These are phyloP conservation scores for Catharus fuscescens DNA, from an alignment of 2,113 vertebrate species.

Conservation along the genomic window DNA sequence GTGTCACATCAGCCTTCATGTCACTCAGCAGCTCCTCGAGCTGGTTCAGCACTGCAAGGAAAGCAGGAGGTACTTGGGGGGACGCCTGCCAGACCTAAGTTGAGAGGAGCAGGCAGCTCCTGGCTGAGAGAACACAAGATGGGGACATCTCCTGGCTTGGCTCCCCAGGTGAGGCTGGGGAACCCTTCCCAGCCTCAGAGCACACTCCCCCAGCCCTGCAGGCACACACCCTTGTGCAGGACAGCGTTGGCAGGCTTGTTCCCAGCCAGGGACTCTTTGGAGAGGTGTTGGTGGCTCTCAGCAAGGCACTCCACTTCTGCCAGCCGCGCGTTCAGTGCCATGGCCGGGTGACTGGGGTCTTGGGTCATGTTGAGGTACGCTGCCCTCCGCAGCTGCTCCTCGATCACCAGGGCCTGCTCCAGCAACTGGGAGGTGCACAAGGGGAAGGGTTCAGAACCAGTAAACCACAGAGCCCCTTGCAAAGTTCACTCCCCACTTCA, in stretches of 20 bases:
- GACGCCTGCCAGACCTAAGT: neutral
- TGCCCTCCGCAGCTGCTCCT: slow-evolving; percentile 93
- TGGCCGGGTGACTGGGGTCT: slow-evolving; percentile 93
- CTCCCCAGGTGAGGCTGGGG: neutral
- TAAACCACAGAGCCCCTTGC: rapidly evolving
- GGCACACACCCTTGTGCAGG: slow-evolving; percentile 90
- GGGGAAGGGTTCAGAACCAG: neutral
- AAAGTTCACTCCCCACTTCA: rapidly evolving
- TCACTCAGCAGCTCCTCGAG: slow-evolving; percentile 96
- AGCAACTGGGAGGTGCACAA: slow-evolving; percentile 77
- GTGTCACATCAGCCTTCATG: slow-evolving; percentile 97
- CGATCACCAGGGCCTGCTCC: slow-evolving; percentile 97
- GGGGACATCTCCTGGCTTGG: rapidly evolving
- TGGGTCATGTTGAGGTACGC: slow-evolving; percentile 99
- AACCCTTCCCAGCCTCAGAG: neutral
- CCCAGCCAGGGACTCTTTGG: slow-evolving; percentile 95
- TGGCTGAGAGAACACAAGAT: neutral
- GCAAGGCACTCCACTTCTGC: slow-evolving; percentile 97
- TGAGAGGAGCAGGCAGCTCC: neutral
- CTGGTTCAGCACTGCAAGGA: slow-evolving; percentile 90
- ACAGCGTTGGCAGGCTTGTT: slow-evolving; percentile 97
- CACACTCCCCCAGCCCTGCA: neutral
- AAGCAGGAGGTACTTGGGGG: rapidly evolving
- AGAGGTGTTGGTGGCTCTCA: slow-evolving; percentile 97
- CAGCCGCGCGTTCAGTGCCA: slow-evolving; percentile 95